These are phyloP conservation scores for Gasterosteus aculeatus DNA, from an alignment of 2,113 vertebrate species.

Conservation along the genomic window DNA sequence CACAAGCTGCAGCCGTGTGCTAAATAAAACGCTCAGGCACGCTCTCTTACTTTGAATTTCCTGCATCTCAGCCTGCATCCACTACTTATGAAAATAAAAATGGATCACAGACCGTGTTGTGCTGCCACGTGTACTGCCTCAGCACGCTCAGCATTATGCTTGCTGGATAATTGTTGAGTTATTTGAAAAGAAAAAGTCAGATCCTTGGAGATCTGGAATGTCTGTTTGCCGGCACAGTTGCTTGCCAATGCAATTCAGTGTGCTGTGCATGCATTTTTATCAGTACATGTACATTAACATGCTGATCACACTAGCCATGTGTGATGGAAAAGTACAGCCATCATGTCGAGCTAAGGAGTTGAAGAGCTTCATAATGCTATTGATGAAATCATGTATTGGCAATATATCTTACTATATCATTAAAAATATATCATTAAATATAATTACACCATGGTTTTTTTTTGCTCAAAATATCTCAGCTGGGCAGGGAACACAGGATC, in stretches of 20 bases:
- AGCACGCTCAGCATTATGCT: slow-evolving; percentile 32
- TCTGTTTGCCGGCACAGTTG: background rate
- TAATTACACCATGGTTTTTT: background rate
- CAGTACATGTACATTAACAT: background rate
- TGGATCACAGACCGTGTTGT: slow-evolving; percentile 14
- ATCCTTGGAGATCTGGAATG: slow-evolving; percentile 10
- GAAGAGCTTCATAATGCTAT: background rate
- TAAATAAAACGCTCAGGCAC: slow-evolving; percentile 56
- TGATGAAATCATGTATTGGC: background rate
- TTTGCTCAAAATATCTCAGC: background rate
- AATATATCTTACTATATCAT: background rate
- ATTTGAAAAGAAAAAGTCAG: slow-evolving; percentile 29
- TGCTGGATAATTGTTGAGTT: slow-evolving; percentile 39
- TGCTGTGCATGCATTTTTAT: slow-evolving; percentile 1
- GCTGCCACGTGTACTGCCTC: slow-evolving; percentile 58
- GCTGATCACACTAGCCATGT: background rate
- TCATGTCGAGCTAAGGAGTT: background rate
- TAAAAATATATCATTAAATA: background rate
- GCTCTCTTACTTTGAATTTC: slow-evolving; percentile 5
- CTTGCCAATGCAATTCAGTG: slow-evolving; percentile 1
- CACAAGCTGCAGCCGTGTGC: slow-evolving; percentile 61
- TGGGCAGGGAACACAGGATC: background rate
- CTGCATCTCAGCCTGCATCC: slow-evolving; percentile 13
- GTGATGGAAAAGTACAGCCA: background rate
- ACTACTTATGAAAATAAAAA: slow-evolving; percentile 61